Evolutionary conservation across 2,797 vertebrate species (phyloP), one percentile per base, ranked within the genome.

Genomic region (Mormyrops attenuatus): DNA sequence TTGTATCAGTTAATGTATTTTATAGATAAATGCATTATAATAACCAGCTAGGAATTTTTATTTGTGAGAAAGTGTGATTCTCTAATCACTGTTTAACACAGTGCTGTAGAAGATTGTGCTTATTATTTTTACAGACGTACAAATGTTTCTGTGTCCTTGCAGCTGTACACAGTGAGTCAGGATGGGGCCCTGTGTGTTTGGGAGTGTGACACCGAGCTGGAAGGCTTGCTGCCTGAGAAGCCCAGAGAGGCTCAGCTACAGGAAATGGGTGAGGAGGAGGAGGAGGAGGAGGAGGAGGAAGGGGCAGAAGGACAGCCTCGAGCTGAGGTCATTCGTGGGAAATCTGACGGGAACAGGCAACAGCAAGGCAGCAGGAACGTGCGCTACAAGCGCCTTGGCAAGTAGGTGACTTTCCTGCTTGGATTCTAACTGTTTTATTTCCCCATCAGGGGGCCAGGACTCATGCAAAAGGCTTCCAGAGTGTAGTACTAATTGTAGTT

Each of bases 101-200:
- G 80, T 50, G 82, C 9, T 22, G 41, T 30, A 52, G n/a, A 6
- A 47, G 5, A 11, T 26, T 50, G 38, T 80, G 73, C 38, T 41
- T 4, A 44, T 80, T 30, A 30, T 30, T 30, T 30, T n/a, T 44
- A n/a, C 77, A 47, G 22, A 49, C 26, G 82, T 26, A 26, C 11
- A 26, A 17, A 85, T 26, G 13, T 57, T 13, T 41, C 2, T 80
- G 85, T 80, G 5, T 41, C 3, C 9, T 89, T 87, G 1, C 87
- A 99, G 99, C 91, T 99, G 53, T 99, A 99, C 95, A 99, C 98
- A 0, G 91, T 99, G 80, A 99, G 98, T 93, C 97, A 96, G 93
- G 99, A 99, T 0, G 98, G 97, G 44, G 93, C 96, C 0, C 95
- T 99, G 77, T 99, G 98, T 3, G 92, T 98, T 73, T 99, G 99